Conservation (phyloP, 2,113 vertebrate species). For the Turdus rufiventris region DNA sequence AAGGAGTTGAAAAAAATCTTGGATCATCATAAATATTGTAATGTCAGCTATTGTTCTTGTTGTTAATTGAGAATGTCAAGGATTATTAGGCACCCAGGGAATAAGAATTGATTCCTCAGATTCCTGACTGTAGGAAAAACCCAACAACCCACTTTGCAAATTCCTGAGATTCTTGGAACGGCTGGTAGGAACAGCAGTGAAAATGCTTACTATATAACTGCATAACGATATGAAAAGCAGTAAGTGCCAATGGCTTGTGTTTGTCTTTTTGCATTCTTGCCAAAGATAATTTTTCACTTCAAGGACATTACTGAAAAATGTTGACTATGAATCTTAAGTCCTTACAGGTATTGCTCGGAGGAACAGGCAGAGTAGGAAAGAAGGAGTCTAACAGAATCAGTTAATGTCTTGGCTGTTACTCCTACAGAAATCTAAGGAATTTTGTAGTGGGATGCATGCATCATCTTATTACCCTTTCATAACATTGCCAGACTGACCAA, state of each 20-base stretch:
- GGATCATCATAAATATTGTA: slow-evolving; percentile 20
- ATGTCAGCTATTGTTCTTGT: neutral
- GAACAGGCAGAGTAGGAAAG: neutral
- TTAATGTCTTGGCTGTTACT: neutral
- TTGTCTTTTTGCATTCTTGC: slow-evolving; percentile 15
- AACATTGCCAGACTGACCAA: neutral
- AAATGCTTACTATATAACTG: slow-evolving; percentile 35
- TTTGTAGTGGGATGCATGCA: slow-evolving; percentile 18
- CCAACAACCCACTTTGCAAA: slow-evolving; percentile 4
- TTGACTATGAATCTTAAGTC: slow-evolving; percentile 11
- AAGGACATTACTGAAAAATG: slow-evolving; percentile 37
- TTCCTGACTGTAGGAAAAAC: slow-evolving; percentile 8
- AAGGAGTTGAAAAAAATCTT: neutral
- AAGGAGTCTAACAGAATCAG: neutral
- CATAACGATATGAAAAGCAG: neutral
- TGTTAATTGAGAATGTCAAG: slow-evolving; percentile 15
- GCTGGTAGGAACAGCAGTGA: neutral
- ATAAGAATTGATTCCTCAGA: slow-evolving; percentile 35
- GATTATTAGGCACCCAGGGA: slow-evolving; percentile 19
- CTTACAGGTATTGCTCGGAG: neutral
- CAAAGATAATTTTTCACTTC: slow-evolving; percentile 43
- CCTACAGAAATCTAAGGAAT: slow-evolving; percentile 25
- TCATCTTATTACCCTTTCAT: neutral
- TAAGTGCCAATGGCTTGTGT: slow-evolving; percentile 30
- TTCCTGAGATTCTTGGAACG: slow-evolving; percentile 49